phyloP scores from a whole-genome alignment of 2,113 vertebrate species.

The Nannospalax galili region DNA sequence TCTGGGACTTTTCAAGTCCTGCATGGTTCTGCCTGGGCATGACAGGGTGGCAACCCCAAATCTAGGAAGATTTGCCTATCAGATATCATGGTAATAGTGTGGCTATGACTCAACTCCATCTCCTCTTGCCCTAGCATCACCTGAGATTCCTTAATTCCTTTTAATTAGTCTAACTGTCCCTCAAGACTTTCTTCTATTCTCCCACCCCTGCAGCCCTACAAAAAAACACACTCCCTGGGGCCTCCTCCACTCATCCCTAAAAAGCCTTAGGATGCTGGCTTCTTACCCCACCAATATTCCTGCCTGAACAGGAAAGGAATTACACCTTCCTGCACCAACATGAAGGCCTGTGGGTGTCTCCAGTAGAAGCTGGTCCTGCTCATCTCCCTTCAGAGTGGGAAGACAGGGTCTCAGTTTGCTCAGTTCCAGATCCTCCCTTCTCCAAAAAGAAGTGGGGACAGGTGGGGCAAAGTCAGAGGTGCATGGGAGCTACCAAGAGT shows the following conservation, averaged over 20 bases:
- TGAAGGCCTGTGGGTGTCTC: background rate
- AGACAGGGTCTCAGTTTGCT: background rate
- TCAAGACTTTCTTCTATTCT: slow-evolving; percentile 46
- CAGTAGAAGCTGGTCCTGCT: background rate
- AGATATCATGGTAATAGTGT: slow-evolving; percentile 65
- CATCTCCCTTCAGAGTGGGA: background rate
- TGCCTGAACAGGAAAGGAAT: slow-evolving; percentile 64
- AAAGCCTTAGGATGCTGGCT: background rate
- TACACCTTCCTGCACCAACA: background rate
- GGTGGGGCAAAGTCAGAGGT: background rate
- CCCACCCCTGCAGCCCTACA: background rate
- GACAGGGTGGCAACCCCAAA: slow-evolving; percentile 36
- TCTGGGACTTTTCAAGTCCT: slow-evolving; percentile 35
- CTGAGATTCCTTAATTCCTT: slow-evolving; percentile 75
- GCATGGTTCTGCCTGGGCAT: slow-evolving; percentile 61
- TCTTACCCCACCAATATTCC: background rate
- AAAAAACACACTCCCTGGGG: slow-evolving; percentile 30
- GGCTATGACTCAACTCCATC: slow-evolving; percentile 63
- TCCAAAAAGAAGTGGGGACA: background rate
- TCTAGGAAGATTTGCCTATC: slow-evolving; percentile 72
- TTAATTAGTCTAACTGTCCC: slow-evolving; percentile 69
- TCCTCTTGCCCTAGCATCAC: slow-evolving; percentile 58
- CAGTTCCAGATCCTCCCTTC: background rate
- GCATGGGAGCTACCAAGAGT: background rate
- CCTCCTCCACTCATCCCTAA: slow-evolving; percentile 22